Evolutionary conservation across 2,797 vertebrate genomes (phyloP).

Genomic region (Todus mexicanus): DNA sequence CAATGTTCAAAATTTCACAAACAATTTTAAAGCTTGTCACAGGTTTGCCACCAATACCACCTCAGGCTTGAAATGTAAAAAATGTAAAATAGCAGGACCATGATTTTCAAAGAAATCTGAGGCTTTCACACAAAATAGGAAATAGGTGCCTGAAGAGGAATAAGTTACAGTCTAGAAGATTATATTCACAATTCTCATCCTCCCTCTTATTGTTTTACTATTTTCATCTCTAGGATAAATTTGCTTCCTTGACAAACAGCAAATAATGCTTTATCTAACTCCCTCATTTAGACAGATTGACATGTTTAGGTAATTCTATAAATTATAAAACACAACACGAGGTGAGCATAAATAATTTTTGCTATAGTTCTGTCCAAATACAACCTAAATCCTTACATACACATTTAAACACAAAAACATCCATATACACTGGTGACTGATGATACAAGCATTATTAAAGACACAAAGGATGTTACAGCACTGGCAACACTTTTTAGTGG

Average conservation of each 20-base stretch:
- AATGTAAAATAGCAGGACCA: not conserved
- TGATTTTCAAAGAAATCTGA: not conserved
- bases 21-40: not conserved
- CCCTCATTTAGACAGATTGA: not conserved
- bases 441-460: not conserved
- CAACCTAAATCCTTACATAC: not conserved
- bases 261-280: not conserved
- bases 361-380: not conserved
- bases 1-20: not conserved
- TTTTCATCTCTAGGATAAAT: not conserved
- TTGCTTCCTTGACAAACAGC: not conserved
- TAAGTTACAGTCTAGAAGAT: not conserved
- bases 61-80: not conserved
- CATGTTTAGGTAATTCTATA: not conserved
- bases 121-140: not conserved
- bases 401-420: not conserved
- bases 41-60: not conserved
- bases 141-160: not conserved
- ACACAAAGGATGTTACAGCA: not conserved
- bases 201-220: not conserved
- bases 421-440: fast-evolving
- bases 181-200: not conserved
- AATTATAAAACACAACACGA: not conserved
- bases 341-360: not conserved
- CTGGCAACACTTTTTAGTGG: not conserved